phyloP scores from a whole-genome alignment of 1,140 invertebrate genomes.

The Sitodiplosis mosellana region DNA sequence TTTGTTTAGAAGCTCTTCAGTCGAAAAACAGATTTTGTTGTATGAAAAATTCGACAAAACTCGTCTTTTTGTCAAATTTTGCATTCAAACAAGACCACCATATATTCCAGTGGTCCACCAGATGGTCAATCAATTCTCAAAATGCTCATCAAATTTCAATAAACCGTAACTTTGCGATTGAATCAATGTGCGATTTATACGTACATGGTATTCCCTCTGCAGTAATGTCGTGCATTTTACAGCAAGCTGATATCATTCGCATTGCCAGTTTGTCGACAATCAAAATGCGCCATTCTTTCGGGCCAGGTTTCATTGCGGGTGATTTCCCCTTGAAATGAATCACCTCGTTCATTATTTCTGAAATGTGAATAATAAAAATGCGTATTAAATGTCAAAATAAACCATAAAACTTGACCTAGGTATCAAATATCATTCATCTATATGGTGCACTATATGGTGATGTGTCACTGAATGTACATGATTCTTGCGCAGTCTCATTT shows the following conservation, averaged over 20 bases:
- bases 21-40: background rate
- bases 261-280: constrained; percentile 95
- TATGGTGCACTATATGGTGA: no score
- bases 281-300: constrained; percentile 92
- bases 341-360: constrained; percentile 98
- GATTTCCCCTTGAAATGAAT: constrained; percentile 59
- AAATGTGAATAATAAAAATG: no score
- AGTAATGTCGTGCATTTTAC: constrained; percentile 99
- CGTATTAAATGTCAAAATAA: no score
- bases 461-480: no score
- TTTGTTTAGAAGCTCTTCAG: no score
- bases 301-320: constrained; percentile 22
- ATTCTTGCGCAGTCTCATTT: no score
- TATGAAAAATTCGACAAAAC: background rate
- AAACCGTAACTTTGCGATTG: background rate
- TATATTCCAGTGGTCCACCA: no score
- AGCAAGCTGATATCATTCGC: constrained; percentile 98
- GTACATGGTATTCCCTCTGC: constrained; percentile 94
- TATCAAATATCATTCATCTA: no score
- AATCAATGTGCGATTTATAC: no score
- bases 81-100: no score
- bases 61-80: no score
- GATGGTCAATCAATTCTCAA: background rate
- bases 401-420: no score
- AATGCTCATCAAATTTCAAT: background rate